phyloP scores from a whole-genome alignment of 2,888 invertebrate species.

The Melieria picta region DNA sequence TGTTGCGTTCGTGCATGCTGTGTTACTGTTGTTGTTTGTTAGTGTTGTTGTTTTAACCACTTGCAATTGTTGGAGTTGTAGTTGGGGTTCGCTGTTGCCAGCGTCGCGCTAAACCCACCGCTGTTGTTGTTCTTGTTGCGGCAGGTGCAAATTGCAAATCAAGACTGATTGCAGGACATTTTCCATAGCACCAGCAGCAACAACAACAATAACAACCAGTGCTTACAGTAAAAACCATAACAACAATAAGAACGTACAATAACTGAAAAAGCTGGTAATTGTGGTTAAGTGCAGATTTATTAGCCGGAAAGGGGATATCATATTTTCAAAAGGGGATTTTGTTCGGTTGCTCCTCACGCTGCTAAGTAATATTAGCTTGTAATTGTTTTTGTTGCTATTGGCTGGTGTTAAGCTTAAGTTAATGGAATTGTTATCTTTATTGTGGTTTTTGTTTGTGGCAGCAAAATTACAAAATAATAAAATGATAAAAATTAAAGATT shows the following conservation, averaged over 20 bases:
- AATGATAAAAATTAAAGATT: too few relatives aligned
- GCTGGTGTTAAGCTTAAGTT: too few relatives aligned
- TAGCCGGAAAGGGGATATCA: conserved; percentile 53
- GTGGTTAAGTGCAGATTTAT: conserved; percentile 59
- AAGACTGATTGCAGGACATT: conserved; percentile 61
- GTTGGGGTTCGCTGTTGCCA: conserved; percentile 32
- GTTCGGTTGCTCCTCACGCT: neutral
- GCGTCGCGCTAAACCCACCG: conserved; percentile 8
- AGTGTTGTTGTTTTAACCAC: conserved; percentile 12
- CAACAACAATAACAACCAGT: conserved; percentile 17
- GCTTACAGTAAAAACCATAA: too few relatives aligned
- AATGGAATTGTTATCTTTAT: too few relatives aligned
- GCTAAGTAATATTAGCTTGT: too few relatives aligned
- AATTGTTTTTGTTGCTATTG: too few relatives aligned
- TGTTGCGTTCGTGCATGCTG: neutral
- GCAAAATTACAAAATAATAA: too few relatives aligned
- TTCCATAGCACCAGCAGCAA: conserved; percentile 38
- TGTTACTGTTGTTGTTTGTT: conserved; percentile 6
- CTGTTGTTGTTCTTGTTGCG: conserved; percentile 1
- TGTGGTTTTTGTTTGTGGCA: too few relatives aligned
- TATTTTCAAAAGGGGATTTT: conserved; percentile 24
- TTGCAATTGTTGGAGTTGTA: conserved; percentile 37
- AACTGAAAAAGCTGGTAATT: conserved; percentile 51
- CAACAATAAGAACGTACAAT: neutral
- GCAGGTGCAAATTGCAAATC: conserved; percentile 55